These are phyloP conservation scores for Scaptodrosophila latifasciaeformis DNA, from an alignment of 2,888 invertebrate genomes.

Conservation along the genomic window DNA sequence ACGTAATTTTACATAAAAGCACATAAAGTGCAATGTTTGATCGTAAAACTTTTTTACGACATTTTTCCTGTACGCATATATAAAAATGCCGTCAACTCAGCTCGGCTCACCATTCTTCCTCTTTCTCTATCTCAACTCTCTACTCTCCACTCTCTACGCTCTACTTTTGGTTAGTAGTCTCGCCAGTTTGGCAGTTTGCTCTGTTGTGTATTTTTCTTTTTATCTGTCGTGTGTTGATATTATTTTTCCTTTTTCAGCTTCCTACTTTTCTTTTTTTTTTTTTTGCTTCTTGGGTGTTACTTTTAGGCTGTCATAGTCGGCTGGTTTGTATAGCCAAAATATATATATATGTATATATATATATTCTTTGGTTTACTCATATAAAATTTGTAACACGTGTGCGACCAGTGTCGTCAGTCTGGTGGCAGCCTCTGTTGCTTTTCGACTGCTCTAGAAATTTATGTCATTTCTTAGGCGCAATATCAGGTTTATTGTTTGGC, in stretches of 20 bases:
- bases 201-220: slow-evolving; percentile 53
- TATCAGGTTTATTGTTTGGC: slow-evolving; percentile 63
- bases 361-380: slow-evolving; percentile 62
- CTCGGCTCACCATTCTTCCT: background rate
- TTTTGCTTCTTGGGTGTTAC: slow-evolving; percentile 4
- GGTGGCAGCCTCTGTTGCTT: background rate
- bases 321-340: slow-evolving; percentile 33
- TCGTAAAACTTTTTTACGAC: slow-evolving; percentile 72
- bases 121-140: background rate
- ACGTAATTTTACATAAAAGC: slow-evolving; percentile 68
- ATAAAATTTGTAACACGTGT: slow-evolving; percentile 69
- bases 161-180: no score
- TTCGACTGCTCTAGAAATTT: slow-evolving; percentile 46
- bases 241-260: slow-evolving; percentile 26
- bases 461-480: slow-evolving; percentile 40
- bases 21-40: slow-evolving; percentile 70
- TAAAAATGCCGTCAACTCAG: slow-evolving; percentile 53
- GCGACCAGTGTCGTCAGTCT: slow-evolving; percentile 27
- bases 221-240: slow-evolving; percentile 61
- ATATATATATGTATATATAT: no score
- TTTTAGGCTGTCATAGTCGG: slow-evolving; percentile 6
- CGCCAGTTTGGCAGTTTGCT: slow-evolving; percentile 9
- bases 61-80: slow-evolving; percentile 60
- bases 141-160: background rate
- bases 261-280: background rate